phyloP scores from a whole-genome alignment of 2,113 vertebrate species.

The Odontesthes bonariensis region DNA sequence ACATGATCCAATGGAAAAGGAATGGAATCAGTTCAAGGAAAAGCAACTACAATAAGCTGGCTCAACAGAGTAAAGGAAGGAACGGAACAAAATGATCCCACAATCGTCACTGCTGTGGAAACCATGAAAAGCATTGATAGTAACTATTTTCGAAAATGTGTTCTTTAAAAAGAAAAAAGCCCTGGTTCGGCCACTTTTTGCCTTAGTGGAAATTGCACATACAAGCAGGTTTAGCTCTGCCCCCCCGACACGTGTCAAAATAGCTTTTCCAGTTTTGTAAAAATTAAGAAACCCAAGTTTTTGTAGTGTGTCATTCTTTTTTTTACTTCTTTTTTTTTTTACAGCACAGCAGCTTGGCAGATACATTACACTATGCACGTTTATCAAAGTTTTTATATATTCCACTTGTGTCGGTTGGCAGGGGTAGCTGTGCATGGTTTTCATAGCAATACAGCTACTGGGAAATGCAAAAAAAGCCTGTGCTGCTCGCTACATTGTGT shows the following conservation, averaged over 20 bases:
- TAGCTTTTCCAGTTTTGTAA: slow-evolving; percentile 51
- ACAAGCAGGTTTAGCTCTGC: slow-evolving; percentile 34
- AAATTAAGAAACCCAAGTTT: slow-evolving; percentile 53
- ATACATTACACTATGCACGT: slow-evolving; percentile 59
- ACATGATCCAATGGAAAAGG: neutral
- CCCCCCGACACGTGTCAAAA: slow-evolving; percentile 24
- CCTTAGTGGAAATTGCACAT: slow-evolving; percentile 49
- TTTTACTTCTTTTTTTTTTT: slow-evolving; percentile 38
- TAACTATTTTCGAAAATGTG: neutral
- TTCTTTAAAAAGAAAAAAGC: slow-evolving; percentile 18
- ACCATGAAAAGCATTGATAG: no score
- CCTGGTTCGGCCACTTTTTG: slow-evolving; percentile 48
- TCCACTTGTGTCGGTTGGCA: slow-evolving; percentile 58
- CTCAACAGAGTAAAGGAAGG: no score
- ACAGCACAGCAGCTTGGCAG: slow-evolving; percentile 67
- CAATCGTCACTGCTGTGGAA: no score
- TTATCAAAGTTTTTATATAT: slow-evolving; percentile 62
- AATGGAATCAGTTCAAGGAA: neutral
- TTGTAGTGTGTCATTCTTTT: slow-evolving; percentile 33
- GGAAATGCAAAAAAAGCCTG: slow-evolving; percentile 62
- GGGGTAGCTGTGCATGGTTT: slow-evolving; percentile 58
- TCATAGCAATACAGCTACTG: slow-evolving; percentile 53
- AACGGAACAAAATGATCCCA: neutral
- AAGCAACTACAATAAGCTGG: neutral
- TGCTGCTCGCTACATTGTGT: slow-evolving; percentile 73